Conservation (phyloP, 2,888 invertebrate species). For the Hydriomena furcata region DNA sequence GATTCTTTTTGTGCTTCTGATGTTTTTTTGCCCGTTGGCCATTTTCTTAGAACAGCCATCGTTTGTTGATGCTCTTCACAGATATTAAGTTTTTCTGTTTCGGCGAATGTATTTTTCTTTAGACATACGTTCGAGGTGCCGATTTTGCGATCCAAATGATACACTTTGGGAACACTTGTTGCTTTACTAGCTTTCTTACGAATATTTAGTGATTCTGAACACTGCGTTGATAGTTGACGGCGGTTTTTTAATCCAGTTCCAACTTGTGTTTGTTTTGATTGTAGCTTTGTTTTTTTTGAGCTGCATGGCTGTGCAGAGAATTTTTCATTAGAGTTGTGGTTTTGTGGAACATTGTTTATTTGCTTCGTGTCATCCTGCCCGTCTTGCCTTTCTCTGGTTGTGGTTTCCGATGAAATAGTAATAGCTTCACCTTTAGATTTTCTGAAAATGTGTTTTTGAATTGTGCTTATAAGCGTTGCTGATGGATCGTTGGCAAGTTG, state of each 20-base stretch:
- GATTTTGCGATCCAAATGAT: slow-evolving; percentile 40
- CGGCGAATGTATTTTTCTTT: slow-evolving; percentile 46
- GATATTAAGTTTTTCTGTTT: slow-evolving; percentile 40
- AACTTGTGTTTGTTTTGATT: slow-evolving; percentile 46
- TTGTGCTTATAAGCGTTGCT: slow-evolving; percentile 48
- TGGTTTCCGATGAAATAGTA: slow-evolving; percentile 11
- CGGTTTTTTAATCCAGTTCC: slow-evolving; percentile 36
- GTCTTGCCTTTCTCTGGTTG: neutral
- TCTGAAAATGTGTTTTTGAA: slow-evolving; percentile 45
- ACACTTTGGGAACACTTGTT: slow-evolving; percentile 44
- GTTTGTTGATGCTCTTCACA: slow-evolving; percentile 55
- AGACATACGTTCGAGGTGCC: slow-evolving; percentile 29
- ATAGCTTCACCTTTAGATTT: slow-evolving; percentile 17
- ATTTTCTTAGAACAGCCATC: slow-evolving; percentile 46
- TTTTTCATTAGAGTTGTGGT: neutral
- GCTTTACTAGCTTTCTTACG: slow-evolving; percentile 40
- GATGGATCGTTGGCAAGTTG: slow-evolving; percentile 65
- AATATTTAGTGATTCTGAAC: slow-evolving; percentile 27
- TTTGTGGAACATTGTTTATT: neutral
- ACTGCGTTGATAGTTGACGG: slow-evolving; percentile 48
- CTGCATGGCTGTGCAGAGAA: slow-evolving; percentile 14
- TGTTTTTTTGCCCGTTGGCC: slow-evolving; percentile 33
- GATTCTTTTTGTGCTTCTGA: slow-evolving; percentile 19
- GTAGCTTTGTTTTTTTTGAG: slow-evolving; percentile 13
- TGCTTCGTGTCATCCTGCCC: neutral